Evolutionary conservation across 2,113 vertebrate species (phyloP).

Genomic region (Chaenogobius annularis): DNA sequence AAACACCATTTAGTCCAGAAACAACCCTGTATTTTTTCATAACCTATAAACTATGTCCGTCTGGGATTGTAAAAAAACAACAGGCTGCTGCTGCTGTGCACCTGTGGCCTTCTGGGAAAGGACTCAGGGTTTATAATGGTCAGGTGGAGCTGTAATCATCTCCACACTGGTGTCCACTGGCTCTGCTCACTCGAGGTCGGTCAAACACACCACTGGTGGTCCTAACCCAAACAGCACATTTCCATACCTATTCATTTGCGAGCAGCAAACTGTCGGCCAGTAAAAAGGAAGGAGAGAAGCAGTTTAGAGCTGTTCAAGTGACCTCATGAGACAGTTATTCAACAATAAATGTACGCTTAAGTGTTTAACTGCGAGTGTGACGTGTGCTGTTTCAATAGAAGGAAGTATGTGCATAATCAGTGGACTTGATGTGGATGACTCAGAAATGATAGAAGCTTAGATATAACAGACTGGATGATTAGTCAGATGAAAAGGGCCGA

Average conservation of each 20-base stretch:
- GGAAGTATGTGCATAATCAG: conserved; percentile 59
- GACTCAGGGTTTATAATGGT: conserved; percentile 19
- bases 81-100: conserved; percentile 10
- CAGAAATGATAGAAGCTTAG: neutral
- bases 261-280: conserved; percentile 41
- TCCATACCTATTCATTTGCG: conserved; percentile 47
- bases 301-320: conserved; percentile 48
- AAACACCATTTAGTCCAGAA: neutral
- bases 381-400: conserved; percentile 57
- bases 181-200: conserved; percentile 18
- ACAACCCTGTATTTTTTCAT: conserved; percentile 8
- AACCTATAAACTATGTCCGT: conserved; percentile 24
- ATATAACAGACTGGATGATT: neutral
- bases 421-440: conserved; percentile 32
- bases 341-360: conserved; percentile 55
- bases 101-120: conserved; percentile 42
- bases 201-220: conserved; percentile 48
- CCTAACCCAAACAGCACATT: conserved; percentile 30
- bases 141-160: conserved; percentile 39
- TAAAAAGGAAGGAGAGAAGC: conserved; percentile 38
- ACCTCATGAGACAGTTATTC: conserved; percentile 58
- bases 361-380: neutral
- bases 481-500: neutral
- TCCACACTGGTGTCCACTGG: conserved; percentile 38
- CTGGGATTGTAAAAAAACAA: conserved; percentile 18